A percentile compares a stretch with the other conserved stretches of the same genome.
Evolutionary conservation across 2,113 vertebrate species (phyloP).

Genomic region (Zosterops lateralis): DNA sequence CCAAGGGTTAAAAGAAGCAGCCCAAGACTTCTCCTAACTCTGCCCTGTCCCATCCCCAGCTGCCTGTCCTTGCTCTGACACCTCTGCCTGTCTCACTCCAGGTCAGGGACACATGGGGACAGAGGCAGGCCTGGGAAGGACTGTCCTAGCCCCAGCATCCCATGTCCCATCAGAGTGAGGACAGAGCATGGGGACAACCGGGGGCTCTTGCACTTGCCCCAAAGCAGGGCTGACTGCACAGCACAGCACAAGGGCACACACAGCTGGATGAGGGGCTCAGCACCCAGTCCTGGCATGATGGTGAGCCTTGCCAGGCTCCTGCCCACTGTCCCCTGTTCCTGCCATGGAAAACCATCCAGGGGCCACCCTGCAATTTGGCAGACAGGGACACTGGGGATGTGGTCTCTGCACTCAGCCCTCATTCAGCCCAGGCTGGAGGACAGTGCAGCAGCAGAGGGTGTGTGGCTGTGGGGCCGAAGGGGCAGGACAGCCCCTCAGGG

Average conservation of each 20-base stretch:
- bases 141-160: neutral
- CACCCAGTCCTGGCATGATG: rapidly evolving
- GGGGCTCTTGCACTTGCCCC: neutral
- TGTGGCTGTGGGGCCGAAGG: rapidly evolving
- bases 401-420: neutral
- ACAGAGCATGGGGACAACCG: rapidly evolving
- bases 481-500: neutral
- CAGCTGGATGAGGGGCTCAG: neutral
- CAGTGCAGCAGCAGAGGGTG: neutral
- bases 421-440: neutral
- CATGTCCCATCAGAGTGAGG: rapidly evolving
- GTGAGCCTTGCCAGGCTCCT: neutral
- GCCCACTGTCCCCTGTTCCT: neutral
- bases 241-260: no score
- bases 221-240: neutral
- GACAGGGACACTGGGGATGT: neutral
- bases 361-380: neutral
- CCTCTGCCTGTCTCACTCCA: neutral
- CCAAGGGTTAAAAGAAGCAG: neutral
- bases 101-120: rapidly evolving
- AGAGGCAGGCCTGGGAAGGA: neutral
- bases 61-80: rapidly evolving
- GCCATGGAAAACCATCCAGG: rapidly evolving
- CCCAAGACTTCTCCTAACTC: neutral
- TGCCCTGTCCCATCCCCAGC: neutral